Conservation (phyloP, 2,797 vertebrate species). For the Chelon auratus region DNA sequence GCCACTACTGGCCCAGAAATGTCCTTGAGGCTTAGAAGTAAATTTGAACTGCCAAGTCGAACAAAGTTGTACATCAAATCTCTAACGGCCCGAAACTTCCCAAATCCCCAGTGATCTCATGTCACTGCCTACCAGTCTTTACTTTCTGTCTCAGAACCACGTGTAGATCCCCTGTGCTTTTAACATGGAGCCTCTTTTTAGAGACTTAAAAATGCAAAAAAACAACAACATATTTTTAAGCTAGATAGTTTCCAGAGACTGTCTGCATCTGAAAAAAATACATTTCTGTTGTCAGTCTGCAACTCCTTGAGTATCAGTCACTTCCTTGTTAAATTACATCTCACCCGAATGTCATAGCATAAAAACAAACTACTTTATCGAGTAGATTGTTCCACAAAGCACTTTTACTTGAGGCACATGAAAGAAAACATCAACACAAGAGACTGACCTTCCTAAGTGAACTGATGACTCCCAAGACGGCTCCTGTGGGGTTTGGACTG, state of each 20-base stretch:
- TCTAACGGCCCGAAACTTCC: constrained; percentile 18
- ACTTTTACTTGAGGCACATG: neutral
- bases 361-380: neutral
- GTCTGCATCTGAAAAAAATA: neutral
- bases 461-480: too few relatives aligned
- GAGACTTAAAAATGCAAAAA: constrained; percentile 22
- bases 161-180: constrained; percentile 24
- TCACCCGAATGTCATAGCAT: constrained; percentile 7
- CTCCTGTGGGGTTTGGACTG: too few relatives aligned
- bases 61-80: constrained; percentile 37
- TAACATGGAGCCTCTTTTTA: neutral
- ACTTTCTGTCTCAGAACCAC: constrained; percentile 8
- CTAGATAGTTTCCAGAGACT: neutral
- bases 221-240: constrained; percentile 21
- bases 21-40: constrained; percentile 54
- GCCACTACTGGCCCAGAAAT: constrained; percentile 38
- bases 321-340: neutral
- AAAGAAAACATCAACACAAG: too few relatives aligned
- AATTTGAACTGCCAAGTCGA: constrained; percentile 38
- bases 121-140: constrained; percentile 19
- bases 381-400: neutral
- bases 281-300: constrained; percentile 11
- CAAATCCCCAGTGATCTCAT: constrained; percentile 28
- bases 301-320: constrained; percentile 1
- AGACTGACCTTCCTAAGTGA: too few relatives aligned